These are phyloP conservation scores for Papilio protenor DNA, from an alignment of 2,888 invertebrate species.

Conservation along the genomic window DNA sequence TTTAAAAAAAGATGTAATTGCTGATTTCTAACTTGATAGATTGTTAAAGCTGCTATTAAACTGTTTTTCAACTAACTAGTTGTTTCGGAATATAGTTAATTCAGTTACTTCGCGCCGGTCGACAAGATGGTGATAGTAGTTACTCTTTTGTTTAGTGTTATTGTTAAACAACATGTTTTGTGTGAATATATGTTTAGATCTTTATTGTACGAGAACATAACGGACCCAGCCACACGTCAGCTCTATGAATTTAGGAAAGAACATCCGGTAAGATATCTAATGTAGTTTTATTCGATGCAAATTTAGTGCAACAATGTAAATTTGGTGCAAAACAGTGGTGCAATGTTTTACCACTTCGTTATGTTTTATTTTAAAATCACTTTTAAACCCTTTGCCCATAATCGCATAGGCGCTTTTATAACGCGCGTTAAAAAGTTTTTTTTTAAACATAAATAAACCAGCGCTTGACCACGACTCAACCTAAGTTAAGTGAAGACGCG, in stretches of 20 bases:
- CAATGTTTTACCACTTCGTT: background rate
- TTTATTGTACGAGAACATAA: slow-evolving; percentile 48
- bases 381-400: background rate
- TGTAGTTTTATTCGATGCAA: background rate
- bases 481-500: no score
- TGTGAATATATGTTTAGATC: slow-evolving; percentile 42
- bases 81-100: background rate
- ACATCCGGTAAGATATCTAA: slow-evolving; percentile 54
- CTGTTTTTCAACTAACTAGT: background rate
- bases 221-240: slow-evolving; percentile 54
- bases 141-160: slow-evolving; percentile 22
- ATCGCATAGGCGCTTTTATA: no score
- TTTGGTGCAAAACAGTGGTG: background rate
- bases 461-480: no score
- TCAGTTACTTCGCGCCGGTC: background rate
- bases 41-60: slow-evolving; percentile 13
- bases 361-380: background rate
- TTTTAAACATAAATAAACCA: no score
- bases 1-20: background rate
- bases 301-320: slow-evolving; percentile 29
- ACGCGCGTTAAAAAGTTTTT: no score
- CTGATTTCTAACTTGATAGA: slow-evolving; percentile 11
- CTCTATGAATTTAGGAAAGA: slow-evolving; percentile 58
- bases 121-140: slow-evolving; percentile 36
- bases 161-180: background rate